Conservation (phyloP, 2,888 invertebrate genomes). For the Acanthoscelides obtectus region DNA sequence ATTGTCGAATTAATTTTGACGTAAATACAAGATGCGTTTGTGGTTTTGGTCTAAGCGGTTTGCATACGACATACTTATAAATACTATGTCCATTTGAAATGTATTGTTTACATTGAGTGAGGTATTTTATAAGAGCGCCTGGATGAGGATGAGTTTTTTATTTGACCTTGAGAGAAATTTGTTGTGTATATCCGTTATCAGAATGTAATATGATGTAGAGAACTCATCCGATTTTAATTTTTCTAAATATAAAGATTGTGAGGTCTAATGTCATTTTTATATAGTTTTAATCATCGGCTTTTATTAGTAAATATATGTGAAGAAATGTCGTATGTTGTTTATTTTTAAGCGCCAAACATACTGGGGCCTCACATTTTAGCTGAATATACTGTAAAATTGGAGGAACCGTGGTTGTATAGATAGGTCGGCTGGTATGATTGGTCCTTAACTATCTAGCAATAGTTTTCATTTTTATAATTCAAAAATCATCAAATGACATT, state of each 20-base stretch:
- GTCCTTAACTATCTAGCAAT: neutral
- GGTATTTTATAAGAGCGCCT: conserved; percentile 43
- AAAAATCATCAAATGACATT: neutral
- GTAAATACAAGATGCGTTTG: neutral
- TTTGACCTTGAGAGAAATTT: conserved; percentile 1
- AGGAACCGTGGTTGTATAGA: neutral
- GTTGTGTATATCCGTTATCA: neutral
- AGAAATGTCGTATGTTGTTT: neutral
- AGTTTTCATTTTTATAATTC: neutral
- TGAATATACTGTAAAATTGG: neutral
- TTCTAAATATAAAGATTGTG: neutral
- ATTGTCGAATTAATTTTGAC: no score
- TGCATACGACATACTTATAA: conserved; percentile 37
- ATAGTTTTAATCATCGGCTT: neutral
- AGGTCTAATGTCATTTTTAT: neutral
- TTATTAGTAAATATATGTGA: neutral
- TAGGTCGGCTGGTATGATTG: neutral
- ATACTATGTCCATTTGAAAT: conserved; percentile 40
- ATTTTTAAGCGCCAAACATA: neutral
- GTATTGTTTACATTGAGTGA: conserved; percentile 39
- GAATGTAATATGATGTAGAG: neutral
- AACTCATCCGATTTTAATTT: neutral
- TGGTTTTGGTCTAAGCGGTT: neutral
- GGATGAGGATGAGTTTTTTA: conserved; percentile 19
- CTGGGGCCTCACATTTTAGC: neutral